A percentile compares a stretch with the other conserved stretches of the same genome.
Evolutionary conservation across 2,888 invertebrate genomes (phyloP).

Genomic region (Meghimatium bilineatum): DNA sequence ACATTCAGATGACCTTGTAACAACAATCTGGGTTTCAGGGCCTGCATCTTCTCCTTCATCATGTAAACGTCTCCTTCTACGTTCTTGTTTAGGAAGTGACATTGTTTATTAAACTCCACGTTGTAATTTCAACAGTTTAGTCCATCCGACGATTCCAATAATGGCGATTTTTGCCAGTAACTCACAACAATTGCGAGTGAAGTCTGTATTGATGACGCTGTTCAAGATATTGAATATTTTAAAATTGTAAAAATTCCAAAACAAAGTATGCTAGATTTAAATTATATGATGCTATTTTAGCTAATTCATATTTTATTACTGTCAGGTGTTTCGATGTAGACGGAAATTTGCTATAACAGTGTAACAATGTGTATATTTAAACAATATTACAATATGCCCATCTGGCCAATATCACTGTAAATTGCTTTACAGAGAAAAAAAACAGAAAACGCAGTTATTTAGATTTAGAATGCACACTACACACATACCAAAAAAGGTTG

Average conservation of each 20-base stretch:
- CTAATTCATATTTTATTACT: background rate
- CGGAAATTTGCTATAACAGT: too few relatives aligned
- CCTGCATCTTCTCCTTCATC: slow-evolving; percentile 59
- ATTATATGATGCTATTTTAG: background rate
- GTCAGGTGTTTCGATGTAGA: too few relatives aligned
- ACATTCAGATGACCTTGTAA: slow-evolving; percentile 59
- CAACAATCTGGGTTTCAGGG: slow-evolving; percentile 20
- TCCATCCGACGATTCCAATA: background rate
- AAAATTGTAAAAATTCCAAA: background rate
- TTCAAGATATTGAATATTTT: background rate
- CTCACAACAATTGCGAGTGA: background rate
- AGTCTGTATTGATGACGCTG: background rate
- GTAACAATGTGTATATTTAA: too few relatives aligned
- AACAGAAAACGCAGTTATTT: too few relatives aligned
- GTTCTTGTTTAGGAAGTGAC: slow-evolving; percentile 51
- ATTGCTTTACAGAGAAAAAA: too few relatives aligned
- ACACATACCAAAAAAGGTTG: too few relatives aligned
- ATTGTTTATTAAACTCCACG: slow-evolving; percentile 28
- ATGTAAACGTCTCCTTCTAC: slow-evolving; percentile 55
- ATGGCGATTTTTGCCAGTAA: slow-evolving; percentile 18
- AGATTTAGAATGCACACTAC: too few relatives aligned
- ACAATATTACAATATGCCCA: too few relatives aligned
- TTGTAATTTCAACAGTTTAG: background rate
- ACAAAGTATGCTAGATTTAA: background rate
- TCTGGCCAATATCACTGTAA: too few relatives aligned